A percentile compares a stretch with the other conserved stretches of the same genome.
These are phyloP conservation scores for Malacoraja senta DNA, from an alignment of 2,797 vertebrate genomes.

Conservation along the genomic window DNA sequence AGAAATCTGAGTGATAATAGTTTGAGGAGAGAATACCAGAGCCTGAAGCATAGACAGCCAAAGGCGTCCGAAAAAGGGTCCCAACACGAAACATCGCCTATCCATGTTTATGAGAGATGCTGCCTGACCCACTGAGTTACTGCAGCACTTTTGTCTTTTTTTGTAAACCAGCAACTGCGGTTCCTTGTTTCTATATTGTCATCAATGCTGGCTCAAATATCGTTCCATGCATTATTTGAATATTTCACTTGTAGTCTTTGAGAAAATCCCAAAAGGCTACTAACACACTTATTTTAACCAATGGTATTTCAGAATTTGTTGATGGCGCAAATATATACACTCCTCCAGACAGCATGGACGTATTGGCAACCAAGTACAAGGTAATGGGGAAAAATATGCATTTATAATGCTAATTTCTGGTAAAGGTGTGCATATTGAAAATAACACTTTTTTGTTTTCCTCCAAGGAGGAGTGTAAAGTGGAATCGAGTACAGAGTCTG, in stretches of 20 bases:
- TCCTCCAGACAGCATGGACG: conserved; percentile 53
- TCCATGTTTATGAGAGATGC: too few relatives aligned
- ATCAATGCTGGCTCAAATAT: not conserved
- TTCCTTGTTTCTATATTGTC: too few relatives aligned
- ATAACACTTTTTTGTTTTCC: conserved; percentile 1
- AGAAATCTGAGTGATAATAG: not conserved
- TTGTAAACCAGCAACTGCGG: too few relatives aligned
- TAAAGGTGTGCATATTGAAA: not conserved
- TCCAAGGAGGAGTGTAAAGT: conserved; percentile 66
- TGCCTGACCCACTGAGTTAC: too few relatives aligned
- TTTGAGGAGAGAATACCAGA: not conserved
- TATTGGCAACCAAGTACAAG: conserved; percentile 63
- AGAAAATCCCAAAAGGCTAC: conserved; percentile 48
- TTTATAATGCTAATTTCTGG: not conserved
- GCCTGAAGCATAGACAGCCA: not conserved
- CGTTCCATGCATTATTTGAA: not conserved
- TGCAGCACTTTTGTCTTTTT: too few relatives aligned
- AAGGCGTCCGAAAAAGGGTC: too few relatives aligned
- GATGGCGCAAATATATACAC: conserved; percentile 46
- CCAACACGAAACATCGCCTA: too few relatives aligned
- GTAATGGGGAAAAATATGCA: conserved; percentile 48
- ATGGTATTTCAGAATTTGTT: conserved; percentile 43
- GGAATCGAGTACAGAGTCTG: conserved; percentile 73
- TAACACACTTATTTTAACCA: not conserved
- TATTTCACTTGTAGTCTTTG: not conserved